phyloP scores from a whole-genome alignment of 2,113 vertebrate genomes.

The Rafetus swinhoei region DNA sequence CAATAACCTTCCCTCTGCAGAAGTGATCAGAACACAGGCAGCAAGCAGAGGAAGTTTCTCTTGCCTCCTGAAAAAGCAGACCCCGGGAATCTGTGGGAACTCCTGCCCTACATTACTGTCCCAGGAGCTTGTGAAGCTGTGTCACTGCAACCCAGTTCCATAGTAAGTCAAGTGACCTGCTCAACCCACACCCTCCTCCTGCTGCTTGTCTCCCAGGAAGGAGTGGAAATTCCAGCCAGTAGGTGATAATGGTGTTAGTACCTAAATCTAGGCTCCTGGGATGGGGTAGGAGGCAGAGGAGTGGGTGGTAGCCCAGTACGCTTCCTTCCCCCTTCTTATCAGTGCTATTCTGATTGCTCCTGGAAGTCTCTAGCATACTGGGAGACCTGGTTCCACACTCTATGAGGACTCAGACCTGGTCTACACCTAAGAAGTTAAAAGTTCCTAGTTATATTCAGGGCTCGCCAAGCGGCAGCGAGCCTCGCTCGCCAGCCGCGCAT shows the following conservation, averaged over 20 bases:
- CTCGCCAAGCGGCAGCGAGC: too few relatives aligned
- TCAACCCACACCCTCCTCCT: background rate
- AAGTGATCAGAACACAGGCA: background rate
- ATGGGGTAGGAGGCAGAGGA: background rate
- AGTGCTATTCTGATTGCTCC: background rate
- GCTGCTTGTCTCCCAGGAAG: background rate
- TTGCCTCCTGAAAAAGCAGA: background rate
- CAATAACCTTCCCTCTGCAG: background rate
- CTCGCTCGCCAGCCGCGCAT: too few relatives aligned
- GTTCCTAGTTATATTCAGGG: too few relatives aligned
- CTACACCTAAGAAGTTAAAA: background rate
- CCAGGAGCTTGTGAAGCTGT: background rate
- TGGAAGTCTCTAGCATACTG: background rate
- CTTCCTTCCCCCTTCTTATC: background rate
- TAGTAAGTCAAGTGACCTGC: background rate
- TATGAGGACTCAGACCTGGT: background rate
- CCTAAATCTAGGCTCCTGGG: background rate
- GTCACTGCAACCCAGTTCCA: background rate
- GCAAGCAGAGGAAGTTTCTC: fast-evolving
- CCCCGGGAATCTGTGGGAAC: background rate
- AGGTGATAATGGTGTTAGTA: background rate
- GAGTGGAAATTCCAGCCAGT: background rate
- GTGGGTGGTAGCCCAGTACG: background rate
- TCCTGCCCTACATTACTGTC: background rate
- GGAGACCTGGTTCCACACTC: background rate